Evolutionary conservation across 2,113 vertebrate genomes (phyloP).

Genomic region (Sapajus apella): DNA sequence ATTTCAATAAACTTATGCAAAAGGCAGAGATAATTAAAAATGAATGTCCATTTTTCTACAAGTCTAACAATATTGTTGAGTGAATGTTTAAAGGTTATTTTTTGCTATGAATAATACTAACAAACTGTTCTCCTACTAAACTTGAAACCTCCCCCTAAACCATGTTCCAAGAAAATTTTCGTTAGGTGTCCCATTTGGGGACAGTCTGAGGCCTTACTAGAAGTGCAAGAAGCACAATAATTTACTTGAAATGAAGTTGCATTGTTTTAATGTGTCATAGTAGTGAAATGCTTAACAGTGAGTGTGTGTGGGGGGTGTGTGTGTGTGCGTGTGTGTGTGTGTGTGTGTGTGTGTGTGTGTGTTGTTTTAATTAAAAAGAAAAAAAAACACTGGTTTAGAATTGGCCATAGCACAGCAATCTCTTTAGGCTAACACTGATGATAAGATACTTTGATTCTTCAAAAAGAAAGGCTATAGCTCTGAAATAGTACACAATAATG

Average conservation of each 20-base stretch:
- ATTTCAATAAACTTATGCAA: neutral
- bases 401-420: neutral
- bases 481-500: slow-evolving; percentile 11
- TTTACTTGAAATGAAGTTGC: neutral
- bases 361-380: neutral
- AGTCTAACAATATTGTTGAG: neutral
- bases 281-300: neutral
- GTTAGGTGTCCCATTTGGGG: neutral
- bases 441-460: neutral
- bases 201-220: neutral
- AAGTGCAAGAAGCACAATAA: neutral
- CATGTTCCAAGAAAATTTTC: neutral
- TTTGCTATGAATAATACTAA: neutral
- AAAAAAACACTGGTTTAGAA: neutral
- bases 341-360: neutral
- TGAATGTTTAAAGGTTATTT: neutral
- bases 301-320: no score
- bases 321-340: neutral
- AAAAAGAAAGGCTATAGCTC: neutral
- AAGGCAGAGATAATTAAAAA: neutral
- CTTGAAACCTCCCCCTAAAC: neutral
- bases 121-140: neutral
- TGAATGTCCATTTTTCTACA: neutral
- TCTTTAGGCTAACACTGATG: neutral
- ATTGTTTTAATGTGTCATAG: neutral